Percentiles rank a stretch among this genome's conserved stretches.
Evolutionary conservation across 2,797 vertebrate species (phyloP).

Genomic region (Oreochromis mossambicus): DNA sequence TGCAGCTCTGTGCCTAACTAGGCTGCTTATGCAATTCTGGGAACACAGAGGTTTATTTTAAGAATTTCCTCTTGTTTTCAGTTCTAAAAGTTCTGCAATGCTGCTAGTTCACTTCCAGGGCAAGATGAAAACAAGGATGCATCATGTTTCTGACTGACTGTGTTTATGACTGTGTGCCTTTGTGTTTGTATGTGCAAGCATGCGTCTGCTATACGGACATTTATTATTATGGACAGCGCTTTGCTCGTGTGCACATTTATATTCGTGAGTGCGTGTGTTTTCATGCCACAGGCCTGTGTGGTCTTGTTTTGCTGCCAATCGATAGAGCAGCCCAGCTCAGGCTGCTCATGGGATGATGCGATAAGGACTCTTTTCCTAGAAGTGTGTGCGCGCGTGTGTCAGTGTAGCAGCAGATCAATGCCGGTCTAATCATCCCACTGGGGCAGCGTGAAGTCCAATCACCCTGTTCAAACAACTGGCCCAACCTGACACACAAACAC

Average conservation of each 20-base stretch:
- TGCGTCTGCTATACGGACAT: not conserved
- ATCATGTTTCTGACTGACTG: slow-evolving; percentile 22
- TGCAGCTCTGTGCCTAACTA: slow-evolving; percentile 7
- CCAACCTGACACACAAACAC: slow-evolving; percentile 51
- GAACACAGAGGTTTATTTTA: slow-evolving; percentile 44
- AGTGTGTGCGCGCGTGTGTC: slow-evolving; percentile 14
- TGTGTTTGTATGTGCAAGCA: slow-evolving; percentile 24
- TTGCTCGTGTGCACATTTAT: not conserved
- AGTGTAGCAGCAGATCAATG: slow-evolving; percentile 62
- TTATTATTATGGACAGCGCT: not conserved
- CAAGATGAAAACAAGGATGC: slow-evolving; percentile 27
- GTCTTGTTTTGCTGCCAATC: slow-evolving; percentile 62
- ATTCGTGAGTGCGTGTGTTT: not conserved
- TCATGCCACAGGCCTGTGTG: slow-evolving; percentile 12
- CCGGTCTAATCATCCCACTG: slow-evolving; percentile 69
- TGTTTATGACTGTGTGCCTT: not conserved
- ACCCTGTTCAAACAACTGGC: slow-evolving; percentile 62
- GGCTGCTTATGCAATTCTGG: slow-evolving; percentile 32
- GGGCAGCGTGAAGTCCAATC: slow-evolving; percentile 62
- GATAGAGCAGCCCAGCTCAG: slow-evolving; percentile 43
- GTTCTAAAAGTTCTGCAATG: not conserved
- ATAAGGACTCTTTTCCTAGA: slow-evolving; percentile 63
- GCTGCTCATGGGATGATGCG: slow-evolving; percentile 63
- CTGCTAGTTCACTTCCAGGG: slow-evolving; percentile 33
- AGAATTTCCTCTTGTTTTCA: slow-evolving; percentile 33